These are phyloP conservation scores for Synanthedon vespiformis DNA, from an alignment of 2,888 invertebrate genomes.

Conservation along the genomic window DNA sequence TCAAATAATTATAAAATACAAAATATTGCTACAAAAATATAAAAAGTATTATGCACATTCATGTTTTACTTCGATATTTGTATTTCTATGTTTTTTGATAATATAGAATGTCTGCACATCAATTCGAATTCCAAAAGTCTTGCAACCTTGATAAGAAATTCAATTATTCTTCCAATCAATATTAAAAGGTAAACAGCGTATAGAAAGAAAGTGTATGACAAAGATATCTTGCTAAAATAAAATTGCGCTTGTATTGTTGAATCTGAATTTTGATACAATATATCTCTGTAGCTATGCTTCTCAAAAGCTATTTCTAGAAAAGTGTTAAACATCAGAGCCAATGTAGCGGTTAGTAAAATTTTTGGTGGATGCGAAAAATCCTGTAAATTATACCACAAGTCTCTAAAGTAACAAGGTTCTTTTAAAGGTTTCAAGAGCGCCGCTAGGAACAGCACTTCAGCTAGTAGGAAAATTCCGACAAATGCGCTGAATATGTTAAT, in stretches of 20 bases:
- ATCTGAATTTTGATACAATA: constrained; percentile 21
- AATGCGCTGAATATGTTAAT: constrained; percentile 30
- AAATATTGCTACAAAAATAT: too few relatives aligned
- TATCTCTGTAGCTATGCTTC: constrained; percentile 12
- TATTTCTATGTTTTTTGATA: constrained; percentile 20
- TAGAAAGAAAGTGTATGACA: constrained; percentile 26
- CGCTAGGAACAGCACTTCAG: constrained; percentile 27
- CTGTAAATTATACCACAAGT: constrained; percentile 27
- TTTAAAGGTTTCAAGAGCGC: constrained; percentile 36
- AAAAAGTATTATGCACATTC: too few relatives aligned
- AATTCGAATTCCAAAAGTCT: constrained; percentile 44
- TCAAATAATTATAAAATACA: too few relatives aligned
- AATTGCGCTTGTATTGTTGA: constrained; percentile 22
- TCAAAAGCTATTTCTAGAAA: constrained; percentile 31
- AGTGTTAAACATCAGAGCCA: constrained; percentile 20
- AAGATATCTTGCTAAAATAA: constrained; percentile 23
- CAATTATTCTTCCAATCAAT: constrained; percentile 31
- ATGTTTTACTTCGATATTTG: constrained; percentile 10
- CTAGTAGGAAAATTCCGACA: constrained; percentile 20
- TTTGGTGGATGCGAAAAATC: constrained; percentile 13
- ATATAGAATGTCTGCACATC: constrained; percentile 44
- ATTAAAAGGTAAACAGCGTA: constrained; percentile 28
- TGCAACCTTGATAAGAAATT: constrained; percentile 28
- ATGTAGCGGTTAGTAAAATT: constrained; percentile 13
- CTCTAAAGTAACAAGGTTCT: constrained; percentile 32